Base-by-base conservation (phyloP, 1,140 invertebrate species). In the Drosophila albomicans region DNA sequence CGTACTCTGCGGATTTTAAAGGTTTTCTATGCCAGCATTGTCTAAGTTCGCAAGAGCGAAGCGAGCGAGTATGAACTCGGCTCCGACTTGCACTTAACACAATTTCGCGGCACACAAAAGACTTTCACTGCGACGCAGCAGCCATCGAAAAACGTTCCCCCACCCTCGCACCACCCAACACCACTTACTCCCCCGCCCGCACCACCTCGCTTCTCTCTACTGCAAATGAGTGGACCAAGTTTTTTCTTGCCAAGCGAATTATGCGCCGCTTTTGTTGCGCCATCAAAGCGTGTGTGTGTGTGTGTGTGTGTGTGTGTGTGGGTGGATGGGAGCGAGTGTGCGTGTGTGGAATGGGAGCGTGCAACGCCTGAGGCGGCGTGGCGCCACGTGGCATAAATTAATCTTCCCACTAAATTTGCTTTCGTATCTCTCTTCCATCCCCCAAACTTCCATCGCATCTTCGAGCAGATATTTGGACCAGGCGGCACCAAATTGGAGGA, bases 81-180 rank as follows among this genome's bases (percentile, higher is more conserved):
- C 82, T 82, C 72, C 82, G 70, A 82, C 82, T 87, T 87, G 82
- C 85, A 88, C 85, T 88, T 88, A 88, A 88, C 85, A 88, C 85
- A 89, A 81, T 88, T 88, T 81, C 85, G 78, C 62, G 67, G 85
- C 85, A 78, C 75, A 88, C 85, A 88, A 88, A 89, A 88, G 85
- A 88, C 84, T 87, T 87, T 87, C 84, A 86, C 84, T 87, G 77
- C 67, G 84, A 63, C 84, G 51, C 72, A 76, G 56, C 59, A 66
- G 67, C 43, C 56, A 54, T 57, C 48, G 32, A 69, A 57, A 45
- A 13, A 51, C 45, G 28, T 41, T 15, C 56, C 20, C 13, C 49
- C 32, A 30, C 52, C 45, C 4, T 30, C 57, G 6, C 56, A 41
- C 30, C 62, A n/a, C 32, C 32, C 52, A 38, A 16, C 46, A 51